Evolutionary conservation across 1,140 invertebrate genomes (phyloP), one percentile per base, ranked within the genome.

Genomic region (Trypoxylus dichotomus): DNA sequence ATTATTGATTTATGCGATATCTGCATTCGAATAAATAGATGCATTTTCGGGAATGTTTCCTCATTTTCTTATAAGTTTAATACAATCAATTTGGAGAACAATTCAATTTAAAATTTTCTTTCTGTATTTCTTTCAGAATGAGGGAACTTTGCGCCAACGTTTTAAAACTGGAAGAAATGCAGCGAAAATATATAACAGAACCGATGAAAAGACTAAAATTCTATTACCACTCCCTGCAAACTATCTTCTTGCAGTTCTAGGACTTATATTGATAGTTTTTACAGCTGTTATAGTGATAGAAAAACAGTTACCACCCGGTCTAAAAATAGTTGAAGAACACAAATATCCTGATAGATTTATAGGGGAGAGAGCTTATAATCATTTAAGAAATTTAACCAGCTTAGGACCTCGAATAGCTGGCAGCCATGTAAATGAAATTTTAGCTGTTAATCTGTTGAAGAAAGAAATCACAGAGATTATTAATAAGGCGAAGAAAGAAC

Each of bases 361-460:
- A 72, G 91, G 91, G 13, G 91, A 92, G 85, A 85, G 91, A 80
- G 91, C 92, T 1, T 86, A 88, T 78, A 88, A 84, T 74, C 79
- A 83, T 76, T 79, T 86, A 71, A 83, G 84, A 76, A 85, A 85
- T 78, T 85, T 93, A 75, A 91, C 91, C 6, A 87, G 86, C 19
- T 85, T 92, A 42, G 92, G 92, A 0, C 91, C 92, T 19, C 84
- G 91, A 81, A 88, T 90, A 3, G 88, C 89, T 32, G 92, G 92
- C 11, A 92, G 91, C 83, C 89, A 91, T 78, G 90, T 89, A 79
- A 93, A 93, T 84, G 92, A 93, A 87, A 86, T 92, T 1, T 80
- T 90, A 21, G 84, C 85, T 58, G 84, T 86, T 0, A 79, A 86
- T 76, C 63, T 85, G 8, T 78, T 86, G n/a, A 83, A 79, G 19